A percentile compares a stretch with the other conserved stretches of the same genome.
These are phyloP conservation scores for Pseudotriccus pelzelni DNA, from an alignment of 2,797 vertebrate genomes.

Conservation along the genomic window DNA sequence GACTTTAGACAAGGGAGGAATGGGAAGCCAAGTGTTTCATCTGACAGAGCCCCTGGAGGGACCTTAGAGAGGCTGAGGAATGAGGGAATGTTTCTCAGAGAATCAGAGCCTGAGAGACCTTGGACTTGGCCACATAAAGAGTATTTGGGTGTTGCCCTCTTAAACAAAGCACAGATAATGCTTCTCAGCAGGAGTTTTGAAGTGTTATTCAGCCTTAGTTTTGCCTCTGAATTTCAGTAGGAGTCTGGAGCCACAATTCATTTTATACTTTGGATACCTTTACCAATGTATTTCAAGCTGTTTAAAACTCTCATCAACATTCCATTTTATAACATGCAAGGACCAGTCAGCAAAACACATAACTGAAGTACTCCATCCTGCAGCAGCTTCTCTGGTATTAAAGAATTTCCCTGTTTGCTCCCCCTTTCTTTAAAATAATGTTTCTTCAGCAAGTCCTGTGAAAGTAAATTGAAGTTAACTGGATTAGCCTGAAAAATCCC, in stretches of 20 bases:
- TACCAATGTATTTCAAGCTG: not conserved
- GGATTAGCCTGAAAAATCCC: not conserved
- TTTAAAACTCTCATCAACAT: not conserved
- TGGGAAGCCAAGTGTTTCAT: not conserved
- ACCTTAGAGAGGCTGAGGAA: not conserved
- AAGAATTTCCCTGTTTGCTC: not conserved
- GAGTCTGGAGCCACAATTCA: not conserved
- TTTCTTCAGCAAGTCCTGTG: not conserved
- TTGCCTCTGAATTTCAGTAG: not conserved
- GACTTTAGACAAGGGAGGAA: slow-evolving; percentile 26
- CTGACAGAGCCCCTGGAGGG: not conserved
- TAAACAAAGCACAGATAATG: not conserved
- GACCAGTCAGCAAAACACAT: not conserved
- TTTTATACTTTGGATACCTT: not conserved
- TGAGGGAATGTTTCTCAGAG: not conserved
- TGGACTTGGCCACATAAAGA: not conserved
- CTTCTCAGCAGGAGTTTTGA: not conserved
- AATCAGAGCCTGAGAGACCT: not conserved
- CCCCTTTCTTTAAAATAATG: not conserved
- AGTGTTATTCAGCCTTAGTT: not conserved
- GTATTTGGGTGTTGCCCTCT: not conserved
- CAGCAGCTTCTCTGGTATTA: not conserved
- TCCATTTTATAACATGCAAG: not conserved
- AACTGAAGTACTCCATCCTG: not conserved
- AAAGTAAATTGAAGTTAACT: not conserved